Percentiles rank a stretch among this genome's conserved stretches.
These are phyloP conservation scores for Lycaon pictus DNA, from an alignment of 2,113 vertebrate genomes.

Conservation along the genomic window DNA sequence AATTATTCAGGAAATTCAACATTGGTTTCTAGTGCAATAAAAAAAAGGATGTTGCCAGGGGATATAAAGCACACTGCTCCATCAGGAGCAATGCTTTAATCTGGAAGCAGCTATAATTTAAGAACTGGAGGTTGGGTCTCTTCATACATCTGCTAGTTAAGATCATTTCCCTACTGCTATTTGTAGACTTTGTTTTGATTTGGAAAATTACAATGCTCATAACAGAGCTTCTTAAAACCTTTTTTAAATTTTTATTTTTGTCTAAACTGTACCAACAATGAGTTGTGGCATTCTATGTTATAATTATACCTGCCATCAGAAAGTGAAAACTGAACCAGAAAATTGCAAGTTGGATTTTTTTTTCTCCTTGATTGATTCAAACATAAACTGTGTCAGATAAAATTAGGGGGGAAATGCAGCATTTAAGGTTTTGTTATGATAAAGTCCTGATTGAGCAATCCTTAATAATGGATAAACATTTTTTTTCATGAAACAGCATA, in stretches of 20 bases:
- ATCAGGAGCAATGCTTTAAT: conserved; percentile 70
- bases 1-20: conserved; percentile 80
- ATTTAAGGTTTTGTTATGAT: conserved; percentile 38
- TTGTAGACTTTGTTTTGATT: conserved; percentile 65
- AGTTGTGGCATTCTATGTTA: conserved; percentile 29
- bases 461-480: background rate
- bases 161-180: conserved; percentile 44
- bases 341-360: background rate
- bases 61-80: conserved; percentile 8
- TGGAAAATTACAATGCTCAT: conserved; percentile 44
- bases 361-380: background rate
- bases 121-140: background rate
- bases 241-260: conserved; percentile 43
- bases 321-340: background rate
- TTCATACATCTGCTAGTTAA: conserved; percentile 45
- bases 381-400: background rate
- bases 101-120: conserved; percentile 69
- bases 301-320: conserved; percentile 32
- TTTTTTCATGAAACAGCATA: background rate
- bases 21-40: conserved; percentile 73
- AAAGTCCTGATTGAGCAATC: background rate
- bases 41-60: conserved; percentile 70
- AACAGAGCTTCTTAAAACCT: conserved; percentile 14
- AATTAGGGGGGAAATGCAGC: background rate
- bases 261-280: background rate